Percentiles rank a stretch among this genome's conserved stretches.
Conservation (phyloP, 2,113 vertebrate genomes). For the Acanthochromis polyacanthus region DNA sequence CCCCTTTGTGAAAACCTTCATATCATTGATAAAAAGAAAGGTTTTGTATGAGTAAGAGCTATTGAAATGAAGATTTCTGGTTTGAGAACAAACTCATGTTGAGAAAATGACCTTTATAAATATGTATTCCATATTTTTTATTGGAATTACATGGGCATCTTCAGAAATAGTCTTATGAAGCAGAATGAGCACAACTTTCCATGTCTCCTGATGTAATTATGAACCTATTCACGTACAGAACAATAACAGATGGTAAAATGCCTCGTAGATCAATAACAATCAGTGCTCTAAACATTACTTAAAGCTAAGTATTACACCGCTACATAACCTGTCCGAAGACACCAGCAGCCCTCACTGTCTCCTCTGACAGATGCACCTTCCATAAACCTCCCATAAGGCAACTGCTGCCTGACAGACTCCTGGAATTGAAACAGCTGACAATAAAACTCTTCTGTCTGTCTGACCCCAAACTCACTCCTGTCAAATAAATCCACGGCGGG, state of each 20-base stretch:
- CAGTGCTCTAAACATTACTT: not conserved
- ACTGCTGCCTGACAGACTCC: conserved; percentile 62
- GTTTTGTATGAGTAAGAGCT: too few relatives aligned
- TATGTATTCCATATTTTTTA: too few relatives aligned
- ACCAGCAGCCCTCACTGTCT: conserved; percentile 2
- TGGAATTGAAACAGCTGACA: conserved; percentile 74
- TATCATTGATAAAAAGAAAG: too few relatives aligned
- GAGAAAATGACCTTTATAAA: too few relatives aligned
- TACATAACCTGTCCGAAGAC: conserved; percentile 32
- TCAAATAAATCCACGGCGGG: conserved; percentile 71
- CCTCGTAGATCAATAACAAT: conserved; percentile 15
- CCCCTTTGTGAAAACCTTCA: too few relatives aligned
- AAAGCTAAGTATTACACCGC: conserved; percentile 5
- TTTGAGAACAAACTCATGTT: too few relatives aligned
- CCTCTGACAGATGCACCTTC: conserved; percentile 48
- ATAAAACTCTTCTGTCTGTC: conserved; percentile 64
- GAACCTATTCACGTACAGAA: not conserved
- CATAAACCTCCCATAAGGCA: conserved; percentile 58
- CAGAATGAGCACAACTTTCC: not conserved
- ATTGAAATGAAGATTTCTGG: too few relatives aligned
- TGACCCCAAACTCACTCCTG: conserved; percentile 58
- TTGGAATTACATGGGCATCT: too few relatives aligned
- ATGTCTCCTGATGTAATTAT: not conserved
- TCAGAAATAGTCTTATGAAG: too few relatives aligned
- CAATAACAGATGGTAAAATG: conserved; percentile 2